Percentiles rank a stretch among this genome's conserved stretches.
phyloP scores from a whole-genome alignment of 2,888 invertebrate genomes.

The Eupithecia subfuscata region DNA sequence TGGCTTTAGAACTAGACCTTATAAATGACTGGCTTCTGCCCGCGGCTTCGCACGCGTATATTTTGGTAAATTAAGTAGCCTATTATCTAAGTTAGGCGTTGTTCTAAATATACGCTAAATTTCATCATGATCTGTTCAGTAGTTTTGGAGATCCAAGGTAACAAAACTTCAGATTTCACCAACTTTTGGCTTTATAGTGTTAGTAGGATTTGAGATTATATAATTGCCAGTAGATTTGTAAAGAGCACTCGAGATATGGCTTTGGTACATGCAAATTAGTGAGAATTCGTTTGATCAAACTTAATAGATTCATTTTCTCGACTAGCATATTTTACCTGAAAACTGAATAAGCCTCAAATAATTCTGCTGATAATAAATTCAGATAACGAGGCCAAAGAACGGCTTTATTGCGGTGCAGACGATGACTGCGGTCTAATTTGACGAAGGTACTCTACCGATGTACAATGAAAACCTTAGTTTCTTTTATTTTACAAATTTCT shows the following conservation, averaged over 20 bases:
- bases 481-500: neutral
- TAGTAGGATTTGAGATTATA: no score
- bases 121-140: no score
- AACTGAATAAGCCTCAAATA: neutral
- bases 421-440: conserved; percentile 4
- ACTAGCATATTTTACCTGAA: neutral
- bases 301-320: neutral
- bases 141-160: no score
- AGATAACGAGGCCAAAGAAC: neutral
- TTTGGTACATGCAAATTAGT: neutral
- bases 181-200: no score
- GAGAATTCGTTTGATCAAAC: neutral
- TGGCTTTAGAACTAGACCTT: neutral
- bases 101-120: no score
- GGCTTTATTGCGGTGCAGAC: conserved; percentile 6
- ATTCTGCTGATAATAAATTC: neutral
- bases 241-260: no score
- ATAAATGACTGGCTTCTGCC: no score
- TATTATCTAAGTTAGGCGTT: no score
- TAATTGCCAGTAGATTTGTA: neutral
- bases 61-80: no score
- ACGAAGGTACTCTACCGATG: neutral
- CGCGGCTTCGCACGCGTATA: no score
- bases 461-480: neutral
- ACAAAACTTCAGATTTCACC: no score